These are phyloP conservation scores for Rhyacophila evoluta DNA, from an alignment of 2,888 invertebrate genomes.

Conservation along the genomic window DNA sequence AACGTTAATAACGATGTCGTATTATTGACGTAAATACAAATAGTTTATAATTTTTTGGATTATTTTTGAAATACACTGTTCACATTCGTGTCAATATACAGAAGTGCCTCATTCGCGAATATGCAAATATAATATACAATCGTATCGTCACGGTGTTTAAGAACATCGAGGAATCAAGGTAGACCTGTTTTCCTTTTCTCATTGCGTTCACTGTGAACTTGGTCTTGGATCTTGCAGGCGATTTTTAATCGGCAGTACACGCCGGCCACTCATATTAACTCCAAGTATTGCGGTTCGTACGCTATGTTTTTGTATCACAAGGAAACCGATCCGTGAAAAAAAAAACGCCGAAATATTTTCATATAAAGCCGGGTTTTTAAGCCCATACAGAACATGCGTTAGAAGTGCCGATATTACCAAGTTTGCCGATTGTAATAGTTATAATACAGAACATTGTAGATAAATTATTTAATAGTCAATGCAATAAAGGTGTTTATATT, in stretches of 20 bases:
- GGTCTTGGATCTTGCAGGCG: not conserved
- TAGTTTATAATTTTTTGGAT: too few relatives aligned
- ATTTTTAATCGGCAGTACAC: conserved; percentile 7
- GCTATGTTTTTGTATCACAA: not conserved
- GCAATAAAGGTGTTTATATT: too few relatives aligned
- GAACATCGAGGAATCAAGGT: conserved; percentile 33
- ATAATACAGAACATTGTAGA: too few relatives aligned
- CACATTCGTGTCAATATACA: too few relatives aligned
- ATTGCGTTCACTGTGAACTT: not conserved
- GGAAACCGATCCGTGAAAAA: not conserved
- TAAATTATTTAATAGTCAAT: too few relatives aligned
- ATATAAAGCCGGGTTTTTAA: not conserved
- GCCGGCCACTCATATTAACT: conserved; percentile 27
- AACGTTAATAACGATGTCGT: too few relatives aligned
- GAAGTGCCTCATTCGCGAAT: not conserved
- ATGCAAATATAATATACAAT: conserved; percentile 7
- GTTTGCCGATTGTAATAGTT: too few relatives aligned
- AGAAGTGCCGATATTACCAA: not conserved
- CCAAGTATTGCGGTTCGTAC: not conserved
- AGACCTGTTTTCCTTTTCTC: conserved; percentile 30
- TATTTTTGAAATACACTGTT: too few relatives aligned
- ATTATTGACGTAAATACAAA: too few relatives aligned
- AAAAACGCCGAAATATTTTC: not conserved
- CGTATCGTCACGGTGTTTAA: not conserved
- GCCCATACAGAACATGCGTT: not conserved